phyloP scores from a whole-genome alignment of 2,888 invertebrate species.

The Meloe dianella region DNA sequence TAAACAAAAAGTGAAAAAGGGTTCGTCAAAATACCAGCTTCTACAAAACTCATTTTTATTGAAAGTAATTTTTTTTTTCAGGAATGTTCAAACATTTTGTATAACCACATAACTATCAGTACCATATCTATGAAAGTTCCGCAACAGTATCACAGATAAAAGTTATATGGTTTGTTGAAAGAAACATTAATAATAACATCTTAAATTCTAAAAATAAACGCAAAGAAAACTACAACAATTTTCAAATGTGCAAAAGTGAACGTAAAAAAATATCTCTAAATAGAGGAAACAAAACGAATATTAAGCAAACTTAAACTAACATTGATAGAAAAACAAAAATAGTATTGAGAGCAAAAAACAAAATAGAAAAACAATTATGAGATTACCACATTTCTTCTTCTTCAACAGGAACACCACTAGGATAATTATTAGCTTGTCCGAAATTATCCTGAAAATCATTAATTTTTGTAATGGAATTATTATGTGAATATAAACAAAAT shows the following conservation, averaged over 20 bases:
- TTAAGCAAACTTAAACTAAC: neutral
- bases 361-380: neutral
- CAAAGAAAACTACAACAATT: neutral
- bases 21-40: too few species aligned
- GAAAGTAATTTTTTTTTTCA: neutral
- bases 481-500: too few species aligned
- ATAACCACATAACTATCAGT: neutral
- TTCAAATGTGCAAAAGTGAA: neutral
- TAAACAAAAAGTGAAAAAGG: neutral
- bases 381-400: conserved; percentile 66
- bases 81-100: neutral
- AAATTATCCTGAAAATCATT: conserved; percentile 43
- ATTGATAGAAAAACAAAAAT: neutral
- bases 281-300: neutral
- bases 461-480: conserved; percentile 14
- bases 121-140: neutral
- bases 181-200: neutral
- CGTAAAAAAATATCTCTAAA: neutral
- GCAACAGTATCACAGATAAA: conserved; percentile 4
- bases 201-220: neutral
- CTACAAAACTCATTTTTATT: neutral
- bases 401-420: conserved; percentile 56
- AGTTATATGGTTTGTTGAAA: neutral
- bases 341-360: neutral
- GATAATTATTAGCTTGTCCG: conserved; percentile 45